A percentile compares a stretch with the other conserved stretches of the same genome.
phyloP scores from a whole-genome alignment of 1,140 invertebrate species.

The Phenacoccus solenopsis region DNA sequence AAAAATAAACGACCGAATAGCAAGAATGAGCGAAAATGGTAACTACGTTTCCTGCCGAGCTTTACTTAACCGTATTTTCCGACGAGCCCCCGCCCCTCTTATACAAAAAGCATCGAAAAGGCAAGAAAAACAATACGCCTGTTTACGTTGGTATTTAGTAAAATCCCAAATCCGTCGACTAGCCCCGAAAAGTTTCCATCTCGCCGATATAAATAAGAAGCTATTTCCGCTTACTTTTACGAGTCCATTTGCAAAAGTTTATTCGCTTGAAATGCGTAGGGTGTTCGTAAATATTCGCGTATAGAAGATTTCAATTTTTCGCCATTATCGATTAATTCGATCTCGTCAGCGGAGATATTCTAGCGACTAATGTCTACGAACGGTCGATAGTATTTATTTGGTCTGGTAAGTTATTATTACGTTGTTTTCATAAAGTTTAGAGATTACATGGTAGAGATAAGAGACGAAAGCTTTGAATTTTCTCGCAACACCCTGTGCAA shows the following conservation, averaged over 20 bases:
- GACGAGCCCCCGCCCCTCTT: background rate
- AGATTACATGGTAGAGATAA: too few relatives aligned
- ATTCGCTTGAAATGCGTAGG: constrained; percentile 3
- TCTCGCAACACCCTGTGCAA: background rate
- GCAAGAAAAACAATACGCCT: background rate
- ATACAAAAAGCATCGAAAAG: background rate
- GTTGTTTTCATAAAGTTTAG: too few relatives aligned
- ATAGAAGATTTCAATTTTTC: too few relatives aligned
- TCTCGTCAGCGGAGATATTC: too few relatives aligned
- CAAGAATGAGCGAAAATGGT: background rate
- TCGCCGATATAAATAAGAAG: constrained; percentile 25
- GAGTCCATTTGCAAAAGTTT: constrained; percentile 25
- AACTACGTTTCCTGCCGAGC: background rate
- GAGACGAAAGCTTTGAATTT: too few relatives aligned
- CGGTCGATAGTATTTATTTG: too few relatives aligned
- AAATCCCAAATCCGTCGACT: background rate
- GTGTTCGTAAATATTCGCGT: background rate
- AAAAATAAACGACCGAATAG: background rate
- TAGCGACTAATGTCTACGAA: too few relatives aligned
- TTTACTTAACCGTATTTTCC: background rate
- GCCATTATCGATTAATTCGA: too few relatives aligned
- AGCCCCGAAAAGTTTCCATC: background rate
- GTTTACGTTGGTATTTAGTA: background rate
- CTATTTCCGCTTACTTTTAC: constrained; percentile 26
- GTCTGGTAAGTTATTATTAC: too few relatives aligned